These are phyloP conservation scores for Macrophya annulata DNA, from an alignment of 2,888 invertebrate genomes.

Conservation along the genomic window DNA sequence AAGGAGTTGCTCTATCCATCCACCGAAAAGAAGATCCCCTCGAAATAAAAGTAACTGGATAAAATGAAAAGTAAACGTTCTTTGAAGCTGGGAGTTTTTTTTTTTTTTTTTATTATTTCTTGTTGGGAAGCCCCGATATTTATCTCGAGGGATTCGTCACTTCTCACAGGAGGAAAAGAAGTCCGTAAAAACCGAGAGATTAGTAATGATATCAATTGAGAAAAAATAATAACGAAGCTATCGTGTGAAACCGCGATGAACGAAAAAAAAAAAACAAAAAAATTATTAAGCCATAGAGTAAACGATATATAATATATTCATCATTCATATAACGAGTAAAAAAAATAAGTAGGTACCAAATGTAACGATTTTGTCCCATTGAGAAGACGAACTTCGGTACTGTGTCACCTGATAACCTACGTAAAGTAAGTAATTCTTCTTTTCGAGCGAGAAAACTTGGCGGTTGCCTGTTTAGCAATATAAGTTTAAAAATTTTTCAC, in stretches of 20 bases:
- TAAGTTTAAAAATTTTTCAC: constrained; percentile 10
- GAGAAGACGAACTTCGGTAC: constrained; percentile 48
- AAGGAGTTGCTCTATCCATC: neutral
- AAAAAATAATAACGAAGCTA: neutral
- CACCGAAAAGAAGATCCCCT: neutral
- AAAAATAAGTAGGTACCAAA: constrained; percentile 34
- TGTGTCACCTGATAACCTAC: constrained; percentile 29
- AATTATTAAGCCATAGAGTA: constrained; percentile 16
- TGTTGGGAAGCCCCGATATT: neutral
- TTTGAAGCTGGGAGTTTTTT: neutral
- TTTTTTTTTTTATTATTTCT: neutral
- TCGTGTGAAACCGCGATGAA: neutral
- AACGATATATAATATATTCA: neutral
- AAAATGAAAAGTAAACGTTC: neutral
- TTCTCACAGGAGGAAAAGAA: neutral
- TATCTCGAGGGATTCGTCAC: neutral
- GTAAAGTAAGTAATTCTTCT: constrained; percentile 46
- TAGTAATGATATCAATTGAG: neutral
- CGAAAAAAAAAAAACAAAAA: no score
- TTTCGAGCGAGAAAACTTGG: constrained; percentile 35
- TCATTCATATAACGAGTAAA: constrained; percentile 24
- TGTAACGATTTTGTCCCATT: constrained; percentile 20
- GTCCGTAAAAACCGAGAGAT: neutral
- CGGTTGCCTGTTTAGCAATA: constrained; percentile 49
- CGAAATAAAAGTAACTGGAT: neutral